phyloP scores from a whole-genome alignment of 2,888 invertebrate species.

The Venusia cambrica region DNA sequence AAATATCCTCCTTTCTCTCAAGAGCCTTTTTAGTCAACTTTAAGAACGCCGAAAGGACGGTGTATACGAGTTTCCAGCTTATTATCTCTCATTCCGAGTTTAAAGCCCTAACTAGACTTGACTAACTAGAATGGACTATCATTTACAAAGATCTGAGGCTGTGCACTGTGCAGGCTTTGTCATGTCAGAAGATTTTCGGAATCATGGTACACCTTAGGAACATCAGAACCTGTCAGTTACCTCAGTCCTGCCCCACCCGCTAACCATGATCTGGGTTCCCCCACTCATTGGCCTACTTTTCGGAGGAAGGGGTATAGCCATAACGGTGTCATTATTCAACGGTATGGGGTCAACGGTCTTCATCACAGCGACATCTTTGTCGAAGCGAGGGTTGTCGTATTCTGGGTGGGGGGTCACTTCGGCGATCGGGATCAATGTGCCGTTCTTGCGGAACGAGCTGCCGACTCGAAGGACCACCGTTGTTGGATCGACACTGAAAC shows the following conservation, averaged over 20 bases:
- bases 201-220: neutral
- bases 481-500: slow-evolving; percentile 55
- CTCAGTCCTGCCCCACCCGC: slow-evolving; percentile 66
- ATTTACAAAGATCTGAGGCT: no score
- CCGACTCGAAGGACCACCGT: slow-evolving; percentile 71
- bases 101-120: no score
- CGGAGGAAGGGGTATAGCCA: slow-evolving; percentile 50
- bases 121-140: no score
- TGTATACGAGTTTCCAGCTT: no score
- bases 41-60: no score
- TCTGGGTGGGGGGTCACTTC: slow-evolving; percentile 61
- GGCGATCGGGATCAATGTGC: slow-evolving; percentile 64
- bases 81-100: no score
- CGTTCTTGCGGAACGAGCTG: slow-evolving; percentile 58
- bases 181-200: no score
- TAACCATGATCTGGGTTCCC: slow-evolving; percentile 47
- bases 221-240: slow-evolving; percentile 33
- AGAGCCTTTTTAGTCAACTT: no score
- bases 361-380: slow-evolving; percentile 69
- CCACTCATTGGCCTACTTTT: slow-evolving; percentile 39
- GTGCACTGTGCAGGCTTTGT: no score
- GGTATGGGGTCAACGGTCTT: slow-evolving; percentile 55
- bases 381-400: slow-evolving; percentile 59
- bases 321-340: slow-evolving; percentile 47
- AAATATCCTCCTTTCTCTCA: no score